Base-by-base conservation (phyloP, 2,888 invertebrate genomes). In the Trichogramma dendrolimi region DNA sequence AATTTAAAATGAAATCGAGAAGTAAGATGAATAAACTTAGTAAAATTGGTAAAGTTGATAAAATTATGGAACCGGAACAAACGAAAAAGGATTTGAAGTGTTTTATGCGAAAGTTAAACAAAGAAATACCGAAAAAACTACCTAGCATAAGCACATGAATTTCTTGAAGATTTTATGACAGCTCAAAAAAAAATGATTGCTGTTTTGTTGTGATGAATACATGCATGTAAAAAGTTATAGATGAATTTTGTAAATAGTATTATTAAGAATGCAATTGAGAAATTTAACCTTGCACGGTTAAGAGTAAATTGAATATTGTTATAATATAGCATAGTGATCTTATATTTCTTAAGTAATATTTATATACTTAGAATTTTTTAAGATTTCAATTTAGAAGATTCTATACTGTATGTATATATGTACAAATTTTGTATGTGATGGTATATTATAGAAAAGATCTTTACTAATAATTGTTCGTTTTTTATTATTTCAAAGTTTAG, bases 351-450 rank as follows among this genome's bases (percentile, higher is more conserved):
- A 56, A 60, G 47, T 60, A 54, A 50, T 52, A 49, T 27, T 58
- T 62, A 56, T 55, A 61, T 57, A 64, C 53, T 64, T 57, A 62
- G 50, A 55, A 62, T 62, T 62, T 56, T 65, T 58, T 63, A 50
- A 65, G 55, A 58, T 58, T 59, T 53, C 52, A 62, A 41, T 58
- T 42, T 53, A 55, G 8, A 40, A 48, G 58, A 58, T 61, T 58
- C 52, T 58, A 52, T 50, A 62, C 51, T 58, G 47, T 58, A 53
- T 65, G 61, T 64, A 48, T 63, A 62, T 62, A 62, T 62, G 27
- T 27, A 65, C 52, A 53, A 54, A 62, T 60, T 62, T 62, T 62
- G 55, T 62, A 65, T 55, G 44, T 59, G 54, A 58, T 56, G 50
- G 27, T 63, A 63, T 61, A 58, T 61, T 62, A 27, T 27, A 27